A percentile compares a stretch with the other conserved stretches of the same genome.
Evolutionary conservation across 2,888 invertebrate genomes (phyloP).

Genomic region (Drosophila peninsularis): DNA sequence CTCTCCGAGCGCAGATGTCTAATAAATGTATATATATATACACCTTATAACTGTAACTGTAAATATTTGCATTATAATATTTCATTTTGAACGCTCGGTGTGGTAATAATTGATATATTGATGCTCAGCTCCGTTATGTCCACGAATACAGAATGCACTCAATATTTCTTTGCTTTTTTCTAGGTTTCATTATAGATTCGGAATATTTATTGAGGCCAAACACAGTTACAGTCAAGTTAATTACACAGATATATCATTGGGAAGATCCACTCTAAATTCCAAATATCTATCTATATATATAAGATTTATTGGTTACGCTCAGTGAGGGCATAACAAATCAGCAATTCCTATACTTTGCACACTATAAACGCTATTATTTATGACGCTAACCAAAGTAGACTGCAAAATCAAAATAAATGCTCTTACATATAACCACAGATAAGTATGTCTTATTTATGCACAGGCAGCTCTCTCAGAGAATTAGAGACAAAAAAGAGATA

Average conservation of each 20-base stretch:
- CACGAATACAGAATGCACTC: neutral
- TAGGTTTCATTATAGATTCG: neutral
- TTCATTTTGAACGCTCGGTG: neutral
- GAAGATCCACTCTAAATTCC: neutral
- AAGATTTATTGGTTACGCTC: neutral
- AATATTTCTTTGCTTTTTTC: neutral
- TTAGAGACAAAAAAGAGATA: neutral
- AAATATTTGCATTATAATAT: neutral
- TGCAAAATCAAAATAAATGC: no score
- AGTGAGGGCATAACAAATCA: neutral
- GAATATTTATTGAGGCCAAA: no score
- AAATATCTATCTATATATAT: neutral
- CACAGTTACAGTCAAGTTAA: neutral
- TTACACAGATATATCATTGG: neutral
- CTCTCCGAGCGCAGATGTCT: neutral
- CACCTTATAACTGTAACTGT: neutral
- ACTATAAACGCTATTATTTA: neutral
- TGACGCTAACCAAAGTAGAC: neutral
- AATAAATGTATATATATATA: neutral
- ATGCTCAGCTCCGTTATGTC: neutral
- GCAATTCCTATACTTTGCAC: neutral
- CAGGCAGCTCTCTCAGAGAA: neutral
- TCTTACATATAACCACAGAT: neutral
- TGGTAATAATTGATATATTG: neutral
- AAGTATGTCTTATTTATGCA: neutral